Evolutionary conservation across 2,113 vertebrate genomes (phyloP), one percentile per base, ranked within the genome.

Genomic region (Merops nubicus): DNA sequence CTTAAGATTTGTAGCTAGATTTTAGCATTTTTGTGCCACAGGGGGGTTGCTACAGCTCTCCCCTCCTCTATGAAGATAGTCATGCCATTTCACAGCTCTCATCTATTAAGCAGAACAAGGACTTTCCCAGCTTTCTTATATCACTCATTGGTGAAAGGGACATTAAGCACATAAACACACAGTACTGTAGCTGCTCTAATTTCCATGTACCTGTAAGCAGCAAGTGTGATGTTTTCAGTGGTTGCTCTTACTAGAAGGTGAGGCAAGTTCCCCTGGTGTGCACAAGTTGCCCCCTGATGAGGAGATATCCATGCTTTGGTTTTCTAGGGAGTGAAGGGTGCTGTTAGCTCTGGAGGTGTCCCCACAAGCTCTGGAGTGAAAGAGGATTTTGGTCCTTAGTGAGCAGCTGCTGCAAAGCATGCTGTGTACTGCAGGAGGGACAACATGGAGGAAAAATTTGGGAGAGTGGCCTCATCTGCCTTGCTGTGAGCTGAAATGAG

Each of bases 221-320:
- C 0, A 8, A 1, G 3, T 10, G 6, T 53, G 29, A 7, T 56
- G 31, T 17, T n/a, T n/a, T 33, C 31, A 20, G 36, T 45, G 8
- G 17, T 11, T 50, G 31, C 28, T 62, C 20, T 38, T 21, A 10
- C 1, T 17, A 11, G 38, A 19, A n/a, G 16, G 10, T 15, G 3
- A 19, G 26, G 15, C 1, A 48, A 34, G 42, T n/a, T 45, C 10
- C 3, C 0, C 2, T 22, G 4, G 6, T n/a, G 7, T 67, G 19
- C 1, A 2, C 8, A 4, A 74, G 8, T 6, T 50, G 15, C 1
- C 0, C 17, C 0, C 0, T 22, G 14, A 10, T 2, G 7, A 18
- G 36, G 15, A 14, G 43, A 25, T 2, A 9, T 34, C 2, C 0
- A 1, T 8, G 1, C 10, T 12, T 51, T 77, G 50, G 36, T 2